Conservation (phyloP, 2,888 invertebrate genomes). For the Drosophila anceps region DNA sequence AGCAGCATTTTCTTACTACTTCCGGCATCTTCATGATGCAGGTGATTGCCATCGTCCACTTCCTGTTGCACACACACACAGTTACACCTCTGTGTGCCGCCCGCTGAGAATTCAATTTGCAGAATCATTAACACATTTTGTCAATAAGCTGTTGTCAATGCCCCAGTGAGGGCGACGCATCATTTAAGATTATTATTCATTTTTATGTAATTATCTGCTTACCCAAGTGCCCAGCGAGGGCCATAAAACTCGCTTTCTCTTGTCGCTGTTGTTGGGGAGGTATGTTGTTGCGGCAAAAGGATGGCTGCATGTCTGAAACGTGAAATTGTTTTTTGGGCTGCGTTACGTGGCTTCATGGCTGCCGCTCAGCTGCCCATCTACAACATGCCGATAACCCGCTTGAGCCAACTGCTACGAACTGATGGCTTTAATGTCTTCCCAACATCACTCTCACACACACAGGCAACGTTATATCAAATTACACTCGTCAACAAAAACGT, state of each 20-base stretch:
- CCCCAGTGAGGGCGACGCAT: constrained; percentile 45
- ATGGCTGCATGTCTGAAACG: constrained; percentile 7
- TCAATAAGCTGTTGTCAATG: constrained; percentile 71
- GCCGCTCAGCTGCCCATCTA: constrained; percentile 19
- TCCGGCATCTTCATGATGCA: constrained; percentile 68
- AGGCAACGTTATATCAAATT: constrained; percentile 37
- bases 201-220: constrained; percentile 76
- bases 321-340: constrained; percentile 34
- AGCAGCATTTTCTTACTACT: constrained; percentile 48
- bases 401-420: constrained; percentile 36
- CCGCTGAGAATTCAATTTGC: constrained; percentile 67
- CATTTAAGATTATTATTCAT: constrained; percentile 74
- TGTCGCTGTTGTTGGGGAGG: neutral
- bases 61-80: constrained; percentile 30
- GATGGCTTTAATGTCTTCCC: constrained; percentile 43
- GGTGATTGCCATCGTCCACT: constrained; percentile 57
- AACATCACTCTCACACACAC: constrained; percentile 10
- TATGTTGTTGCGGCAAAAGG: neutral
- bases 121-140: constrained; percentile 76
- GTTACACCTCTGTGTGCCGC: neutral
- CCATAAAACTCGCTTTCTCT: constrained; percentile 35
- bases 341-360: constrained; percentile 9
- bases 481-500: constrained; percentile 32
- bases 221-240: constrained; percentile 42
- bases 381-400: constrained; percentile 42